These are phyloP conservation scores for Netelia fuscicornis DNA, from an alignment of 2,888 invertebrate genomes.

Conservation along the genomic window DNA sequence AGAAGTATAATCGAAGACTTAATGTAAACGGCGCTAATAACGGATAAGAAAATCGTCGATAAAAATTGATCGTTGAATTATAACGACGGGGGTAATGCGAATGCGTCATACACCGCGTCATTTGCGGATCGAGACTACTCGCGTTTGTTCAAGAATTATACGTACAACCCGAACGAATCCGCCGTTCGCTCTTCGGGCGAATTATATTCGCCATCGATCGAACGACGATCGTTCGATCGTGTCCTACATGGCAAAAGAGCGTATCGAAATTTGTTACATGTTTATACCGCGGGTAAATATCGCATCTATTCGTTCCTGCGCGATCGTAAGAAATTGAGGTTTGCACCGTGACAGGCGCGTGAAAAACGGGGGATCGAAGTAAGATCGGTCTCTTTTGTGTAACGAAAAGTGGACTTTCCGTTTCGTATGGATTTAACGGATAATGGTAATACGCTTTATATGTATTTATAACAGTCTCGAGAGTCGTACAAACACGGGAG, in stretches of 20 bases:
- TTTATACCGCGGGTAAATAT: background rate
- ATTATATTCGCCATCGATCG: constrained; percentile 56
- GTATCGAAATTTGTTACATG: constrained; percentile 32
- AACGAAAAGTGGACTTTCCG: constrained; percentile 3
- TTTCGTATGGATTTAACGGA: background rate
- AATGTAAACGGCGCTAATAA: background rate
- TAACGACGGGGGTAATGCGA: too few species aligned
- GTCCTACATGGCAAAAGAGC: constrained; percentile 54
- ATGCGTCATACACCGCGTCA: background rate
- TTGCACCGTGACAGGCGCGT: constrained; percentile 21
- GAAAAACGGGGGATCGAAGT: constrained; percentile 46
- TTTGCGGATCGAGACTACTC: constrained; percentile 33
- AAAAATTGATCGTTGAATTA: background rate
- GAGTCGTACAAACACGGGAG: constrained; percentile 34
- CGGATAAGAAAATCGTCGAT: constrained; percentile 5
- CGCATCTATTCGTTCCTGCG: constrained; percentile 43
- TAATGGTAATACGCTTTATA: constrained; percentile 1
- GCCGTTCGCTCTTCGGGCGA: constrained; percentile 30
- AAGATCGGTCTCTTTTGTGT: constrained; percentile 2
- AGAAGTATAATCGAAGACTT: too few species aligned
- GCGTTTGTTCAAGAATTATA: constrained; percentile 48
- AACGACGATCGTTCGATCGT: constrained; percentile 46
- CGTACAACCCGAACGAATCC: constrained; percentile 52
- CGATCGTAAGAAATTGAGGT: constrained; percentile 44
- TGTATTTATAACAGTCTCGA: constrained; percentile 42